Conservation (phyloP, 2,113 vertebrate species). For the Ictalurus punctatus region DNA sequence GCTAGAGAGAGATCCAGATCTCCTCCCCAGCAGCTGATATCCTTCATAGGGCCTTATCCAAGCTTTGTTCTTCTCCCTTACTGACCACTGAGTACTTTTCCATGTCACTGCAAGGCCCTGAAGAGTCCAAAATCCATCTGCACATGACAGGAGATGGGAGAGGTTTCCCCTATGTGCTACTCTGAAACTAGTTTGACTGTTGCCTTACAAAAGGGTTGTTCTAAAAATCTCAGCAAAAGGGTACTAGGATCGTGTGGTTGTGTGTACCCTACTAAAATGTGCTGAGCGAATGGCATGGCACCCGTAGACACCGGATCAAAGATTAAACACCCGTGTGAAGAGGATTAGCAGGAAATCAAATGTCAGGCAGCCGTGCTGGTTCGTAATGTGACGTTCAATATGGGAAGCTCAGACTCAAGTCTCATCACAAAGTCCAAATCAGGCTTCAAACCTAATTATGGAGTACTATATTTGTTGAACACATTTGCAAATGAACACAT, state of each 20-base stretch:
- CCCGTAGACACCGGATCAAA: conserved; percentile 37
- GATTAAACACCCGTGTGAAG: conserved; percentile 36
- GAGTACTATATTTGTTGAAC: neutral
- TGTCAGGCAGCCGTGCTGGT: conserved; percentile 6
- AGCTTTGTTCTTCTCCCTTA: conserved; percentile 40
- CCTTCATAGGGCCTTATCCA: conserved; percentile 43
- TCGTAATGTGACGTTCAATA: neutral
- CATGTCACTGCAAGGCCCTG: conserved; percentile 43
- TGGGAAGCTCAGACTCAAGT: neutral
- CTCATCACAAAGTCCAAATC: neutral
- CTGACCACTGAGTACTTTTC: conserved; percentile 58
- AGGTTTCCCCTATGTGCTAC: conserved; percentile 6
- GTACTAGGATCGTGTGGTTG: conserved; percentile 1
- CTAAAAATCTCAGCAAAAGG: neutral
- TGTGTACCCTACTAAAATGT: conserved; percentile 26
- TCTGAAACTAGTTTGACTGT: neutral
- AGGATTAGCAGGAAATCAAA: conserved; percentile 35
- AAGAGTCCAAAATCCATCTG: conserved; percentile 41
- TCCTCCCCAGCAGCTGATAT: conserved; percentile 64
- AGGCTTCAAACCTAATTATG: neutral
- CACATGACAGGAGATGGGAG: conserved; percentile 36
- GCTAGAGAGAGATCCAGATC: conserved; percentile 32
- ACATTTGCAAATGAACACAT: neutral
- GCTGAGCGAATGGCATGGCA: conserved; percentile 5
- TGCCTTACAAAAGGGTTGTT: neutral